phyloP scores from a whole-genome alignment of 2,888 invertebrate genomes.

The Pterobdella sp. region DNA sequence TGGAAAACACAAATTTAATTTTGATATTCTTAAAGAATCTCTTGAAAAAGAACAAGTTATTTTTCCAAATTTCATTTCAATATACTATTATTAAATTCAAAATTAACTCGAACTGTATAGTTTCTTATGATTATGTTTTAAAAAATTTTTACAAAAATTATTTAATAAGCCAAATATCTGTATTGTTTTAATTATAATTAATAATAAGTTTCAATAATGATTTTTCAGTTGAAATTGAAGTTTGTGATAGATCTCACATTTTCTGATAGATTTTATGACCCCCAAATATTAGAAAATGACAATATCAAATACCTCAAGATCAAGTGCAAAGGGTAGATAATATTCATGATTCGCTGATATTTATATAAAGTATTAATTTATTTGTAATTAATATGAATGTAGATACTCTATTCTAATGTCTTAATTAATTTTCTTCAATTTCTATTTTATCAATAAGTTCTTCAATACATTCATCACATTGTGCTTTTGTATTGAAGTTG shows the following conservation, averaged over 20 bases:
- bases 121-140: not conserved
- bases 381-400: too few species aligned
- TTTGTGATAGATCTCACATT: constrained; percentile 95
- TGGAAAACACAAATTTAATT: constrained; percentile 72
- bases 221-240: constrained; percentile 69
- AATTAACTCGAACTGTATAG: not conserved
- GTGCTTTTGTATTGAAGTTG: too few species aligned
- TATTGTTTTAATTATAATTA: not conserved
- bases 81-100: constrained; percentile 26
- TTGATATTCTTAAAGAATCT: constrained; percentile 75
- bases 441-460: too few species aligned
- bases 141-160: not conserved
- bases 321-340: constrained; percentile 56
- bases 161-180: not conserved
- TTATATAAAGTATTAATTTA: too few species aligned
- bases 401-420: too few species aligned
- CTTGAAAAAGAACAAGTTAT: constrained; percentile 72
- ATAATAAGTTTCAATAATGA: not conserved
- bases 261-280: constrained; percentile 83
- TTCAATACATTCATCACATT: too few species aligned
- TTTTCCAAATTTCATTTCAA: too few species aligned
- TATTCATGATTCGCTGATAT: not conserved
- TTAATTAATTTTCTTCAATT: too few species aligned
- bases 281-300: constrained; percentile 65
- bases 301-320: constrained; percentile 79